Percentiles rank a stretch among this genome's conserved stretches.
Conservation (phyloP, 2,797 vertebrate species). For the Onychomys arenicola region DNA sequence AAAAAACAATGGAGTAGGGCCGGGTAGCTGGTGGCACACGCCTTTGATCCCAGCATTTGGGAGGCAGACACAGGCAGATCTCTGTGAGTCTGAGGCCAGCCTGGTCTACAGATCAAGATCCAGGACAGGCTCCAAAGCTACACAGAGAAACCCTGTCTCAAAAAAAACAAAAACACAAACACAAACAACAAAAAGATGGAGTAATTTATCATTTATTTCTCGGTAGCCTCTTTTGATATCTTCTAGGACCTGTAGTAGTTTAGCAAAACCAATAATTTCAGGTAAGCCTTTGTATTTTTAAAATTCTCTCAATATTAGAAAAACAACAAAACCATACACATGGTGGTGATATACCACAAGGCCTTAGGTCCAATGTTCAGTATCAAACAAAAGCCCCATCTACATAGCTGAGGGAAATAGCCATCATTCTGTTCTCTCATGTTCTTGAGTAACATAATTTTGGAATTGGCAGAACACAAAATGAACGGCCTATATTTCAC, state of each 20-base stretch:
- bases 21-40: too few relatives aligned
- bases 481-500: constrained; percentile 26
- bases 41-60: too few relatives aligned
- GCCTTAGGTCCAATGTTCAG: neutral
- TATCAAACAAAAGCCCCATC: neutral
- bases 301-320: constrained; percentile 43
- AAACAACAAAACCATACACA: neutral
- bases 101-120: too few relatives aligned
- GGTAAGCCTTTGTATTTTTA: neutral
- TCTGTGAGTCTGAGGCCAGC: too few relatives aligned
- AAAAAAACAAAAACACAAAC: too few relatives aligned
- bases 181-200: neutral
- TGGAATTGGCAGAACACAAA: neutral
- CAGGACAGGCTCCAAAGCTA: too few relatives aligned
- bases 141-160: too few relatives aligned
- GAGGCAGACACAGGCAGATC: too few relatives aligned
- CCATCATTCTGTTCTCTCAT: constrained; percentile 26
- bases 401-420: constrained; percentile 23
- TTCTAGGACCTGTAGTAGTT: neutral
- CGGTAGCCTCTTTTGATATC: neutral
- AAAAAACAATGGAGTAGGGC: neutral
- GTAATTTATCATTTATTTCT: constrained; percentile 45
- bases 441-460: neutral
- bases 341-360: neutral
- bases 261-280: constrained; percentile 55